Base-by-base conservation (phyloP, 92 coral and sea anemone genomes). In the Heliopora coerulea region DNA sequence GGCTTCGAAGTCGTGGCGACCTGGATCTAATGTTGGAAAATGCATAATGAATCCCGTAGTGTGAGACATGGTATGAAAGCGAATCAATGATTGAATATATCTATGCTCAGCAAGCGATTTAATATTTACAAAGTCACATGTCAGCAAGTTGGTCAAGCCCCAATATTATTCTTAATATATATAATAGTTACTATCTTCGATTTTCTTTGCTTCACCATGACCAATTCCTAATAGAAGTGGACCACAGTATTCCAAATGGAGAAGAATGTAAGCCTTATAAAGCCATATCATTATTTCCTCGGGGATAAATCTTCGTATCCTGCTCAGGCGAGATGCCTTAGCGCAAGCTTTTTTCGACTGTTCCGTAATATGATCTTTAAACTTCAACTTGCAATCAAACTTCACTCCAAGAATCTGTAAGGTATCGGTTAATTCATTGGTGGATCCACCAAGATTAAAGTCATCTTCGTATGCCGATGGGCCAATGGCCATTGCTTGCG, bases 211-310 rank as follows among this genome's bases (percentile, higher is more conserved):
- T 40, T 39, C 41, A 64, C 48, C 29, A 19, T 67, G 57, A 27
- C 77, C 62, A 59, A 75, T 49, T 44, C 82, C 82, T 44, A 76
- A 35, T 42, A 64, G 72, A 58, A 82, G 72, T 54, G 81, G 81
- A 27, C 86, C 76, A 35, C 81, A 74, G 33, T 82, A 82, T 60
- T 82, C 86, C 14, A 81, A 63, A 54, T 81, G 80, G 10, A 75
- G 75, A 40, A 79, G 59, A 42, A 68, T 73, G 59, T 68, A 79
- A 26, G 78, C 77, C 67, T 79, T 64, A 54, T 60, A 56, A 35
- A 73, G 75, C 37, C 80, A 44, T 61, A 72, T 54, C 80, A 72
- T 72, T 64, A 60, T 74, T 10, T 81, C 33, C 40, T 73, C 68
- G 35, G 75, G 67, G 54, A 81, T 64, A 39, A 81, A 80, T 57